Base-by-base conservation (phyloP, 2,888 invertebrate genomes). In the Gortyna flavago region DNA sequence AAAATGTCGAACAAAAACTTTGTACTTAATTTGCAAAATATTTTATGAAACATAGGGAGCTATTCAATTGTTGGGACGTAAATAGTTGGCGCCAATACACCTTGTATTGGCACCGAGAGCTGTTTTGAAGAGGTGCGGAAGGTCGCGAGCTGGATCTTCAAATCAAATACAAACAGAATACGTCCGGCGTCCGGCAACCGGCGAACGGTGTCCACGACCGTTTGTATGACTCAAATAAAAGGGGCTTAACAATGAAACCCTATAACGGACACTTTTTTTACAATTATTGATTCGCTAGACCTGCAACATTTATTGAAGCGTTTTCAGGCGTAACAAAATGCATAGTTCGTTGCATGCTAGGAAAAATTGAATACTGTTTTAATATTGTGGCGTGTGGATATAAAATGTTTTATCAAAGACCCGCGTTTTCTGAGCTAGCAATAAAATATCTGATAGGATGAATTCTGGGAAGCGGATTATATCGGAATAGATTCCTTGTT, bases 91-190 rank as follows among this genome's bases (percentile, higher is more conserved):
- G 25, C 35, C 35, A 11, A 35, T 25, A 35, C 35, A 25, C 25
- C 11, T 35, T 25, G 8, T 25, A 44, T 35, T 32, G 44, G 29
- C 32, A 1, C 11, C 25, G 18, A 21, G 11, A 70, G 25, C 38
- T 51, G n/a, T 64, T 67, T 71, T 57, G 18, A 41, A 35, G 5
- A n/a, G 48, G 51, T 25, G 8, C 35, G 4, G 41, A 54, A 51
- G 35, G 57, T 57, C 7, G 32, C 57, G 65, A 29, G 57, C 48
- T 48, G 44, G 54, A 72, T 69, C 81, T 79, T 76, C 18, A 66
- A 80, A 79, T 76, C 54, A 67, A 84, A 86, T 29, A 69, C 71
- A 66, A 69, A 72, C 35, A 73, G 64, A 57, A 73, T 69, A 68
- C 29, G 54, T 75, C 38, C 25, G 51, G 21, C 44, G 11, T 69